These are phyloP conservation scores for Hypolimnas misippus DNA, from an alignment of 2,888 invertebrate genomes.

Conservation along the genomic window DNA sequence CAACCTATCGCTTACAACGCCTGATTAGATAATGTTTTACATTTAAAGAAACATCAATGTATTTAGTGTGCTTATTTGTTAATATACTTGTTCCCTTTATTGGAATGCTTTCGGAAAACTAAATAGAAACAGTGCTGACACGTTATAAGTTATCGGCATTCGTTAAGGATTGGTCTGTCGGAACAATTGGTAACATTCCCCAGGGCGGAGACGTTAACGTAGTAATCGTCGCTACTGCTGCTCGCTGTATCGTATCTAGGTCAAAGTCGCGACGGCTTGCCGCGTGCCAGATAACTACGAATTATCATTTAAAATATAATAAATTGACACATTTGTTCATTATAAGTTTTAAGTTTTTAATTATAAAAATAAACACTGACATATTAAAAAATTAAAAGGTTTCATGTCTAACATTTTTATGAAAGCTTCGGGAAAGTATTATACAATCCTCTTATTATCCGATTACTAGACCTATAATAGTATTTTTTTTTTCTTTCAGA, in stretches of 20 bases:
- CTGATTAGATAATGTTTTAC: slow-evolving; percentile 35
- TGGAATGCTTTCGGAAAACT: too few relatives aligned
- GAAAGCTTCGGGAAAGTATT: too few relatives aligned
- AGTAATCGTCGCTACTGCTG: slow-evolving; percentile 50
- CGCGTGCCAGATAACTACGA: slow-evolving; percentile 58
- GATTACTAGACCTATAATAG: too few relatives aligned
- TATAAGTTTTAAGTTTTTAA: too few relatives aligned
- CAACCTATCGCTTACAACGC: slow-evolving; percentile 47
- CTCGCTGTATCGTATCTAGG: slow-evolving; percentile 62
- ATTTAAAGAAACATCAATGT: background rate
- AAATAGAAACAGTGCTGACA: too few relatives aligned
- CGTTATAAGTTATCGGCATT: background rate
- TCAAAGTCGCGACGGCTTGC: slow-evolving; percentile 68
- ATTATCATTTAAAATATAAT: slow-evolving; percentile 34
- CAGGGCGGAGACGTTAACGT: slow-evolving; percentile 65
- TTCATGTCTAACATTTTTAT: background rate
- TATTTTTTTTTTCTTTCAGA: too few relatives aligned
- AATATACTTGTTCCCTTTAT: too few relatives aligned
- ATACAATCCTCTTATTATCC: too few relatives aligned
- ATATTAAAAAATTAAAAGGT: too few relatives aligned
- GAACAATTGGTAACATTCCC: slow-evolving; percentile 56
- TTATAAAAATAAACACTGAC: background rate
- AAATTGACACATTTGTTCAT: slow-evolving; percentile 4
- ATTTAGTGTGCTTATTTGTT: background rate
- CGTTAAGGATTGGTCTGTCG: slow-evolving; percentile 7